Conservation (phyloP, 2,113 vertebrate genomes). For the Penelope pileata region DNA sequence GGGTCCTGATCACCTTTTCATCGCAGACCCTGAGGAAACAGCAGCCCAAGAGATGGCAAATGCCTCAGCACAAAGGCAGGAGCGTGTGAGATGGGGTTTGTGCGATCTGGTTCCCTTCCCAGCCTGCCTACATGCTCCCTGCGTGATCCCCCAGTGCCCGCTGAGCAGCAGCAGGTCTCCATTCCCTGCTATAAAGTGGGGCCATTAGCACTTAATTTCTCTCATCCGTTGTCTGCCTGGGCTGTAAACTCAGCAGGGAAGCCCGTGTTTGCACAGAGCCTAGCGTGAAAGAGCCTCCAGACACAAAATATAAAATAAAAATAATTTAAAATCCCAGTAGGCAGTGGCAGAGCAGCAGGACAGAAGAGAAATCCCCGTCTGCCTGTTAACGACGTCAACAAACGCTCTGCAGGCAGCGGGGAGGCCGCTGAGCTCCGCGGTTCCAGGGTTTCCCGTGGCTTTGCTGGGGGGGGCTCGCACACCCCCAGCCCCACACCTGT, state of each 20-base stretch:
- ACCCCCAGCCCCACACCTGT: too few species aligned
- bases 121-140: not conserved
- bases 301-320: not conserved
- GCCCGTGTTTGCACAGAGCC: not conserved
- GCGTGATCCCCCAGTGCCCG: not conserved
- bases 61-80: not conserved
- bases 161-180: not conserved
- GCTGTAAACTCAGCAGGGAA: not conserved
- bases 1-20: not conserved
- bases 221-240: not conserved
- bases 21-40: not conserved
- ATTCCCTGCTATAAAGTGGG: not conserved
- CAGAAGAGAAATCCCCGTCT: not conserved
- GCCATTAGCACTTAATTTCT: not conserved
- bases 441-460: not conserved
- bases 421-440: accelerated
- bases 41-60: not conserved
- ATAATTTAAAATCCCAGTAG: not conserved
- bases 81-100: not conserved
- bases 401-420: not conserved
- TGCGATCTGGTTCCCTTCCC: not conserved
- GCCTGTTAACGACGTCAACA: not conserved
- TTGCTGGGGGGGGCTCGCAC: not conserved
- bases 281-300: not conserved
- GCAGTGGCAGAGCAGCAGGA: not conserved